These are phyloP conservation scores for Metacarcinus magister DNA, from an alignment of 2,888 invertebrate species.

Conservation along the genomic window DNA sequence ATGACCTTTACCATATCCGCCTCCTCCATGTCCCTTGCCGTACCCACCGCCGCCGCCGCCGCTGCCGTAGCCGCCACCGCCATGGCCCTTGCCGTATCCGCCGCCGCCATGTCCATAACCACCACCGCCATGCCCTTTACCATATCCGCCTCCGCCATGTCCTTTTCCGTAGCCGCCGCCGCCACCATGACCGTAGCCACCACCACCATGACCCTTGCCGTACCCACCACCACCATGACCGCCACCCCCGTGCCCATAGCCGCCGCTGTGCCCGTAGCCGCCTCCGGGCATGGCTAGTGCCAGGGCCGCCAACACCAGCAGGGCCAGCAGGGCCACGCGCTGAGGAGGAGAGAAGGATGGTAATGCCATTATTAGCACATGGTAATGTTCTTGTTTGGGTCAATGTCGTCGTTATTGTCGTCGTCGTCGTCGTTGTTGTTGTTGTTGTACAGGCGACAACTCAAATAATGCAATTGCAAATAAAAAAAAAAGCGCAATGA, in stretches of 20 bases:
- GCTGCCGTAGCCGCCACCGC: slow-evolving; percentile 43
- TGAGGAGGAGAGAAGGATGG: not conserved
- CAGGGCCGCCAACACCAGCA: slow-evolving; percentile 50
- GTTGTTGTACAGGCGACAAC: not conserved
- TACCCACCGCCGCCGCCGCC: not conserved
- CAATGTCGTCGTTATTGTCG: too few relatives aligned
- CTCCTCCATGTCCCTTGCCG: slow-evolving; percentile 26
- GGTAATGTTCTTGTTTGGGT: too few relatives aligned
- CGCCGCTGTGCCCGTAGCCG: slow-evolving; percentile 26
- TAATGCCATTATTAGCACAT: not conserved
- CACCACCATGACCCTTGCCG: slow-evolving; percentile 13
- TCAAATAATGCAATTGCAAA: too few relatives aligned
- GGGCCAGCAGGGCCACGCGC: slow-evolving; percentile 58
- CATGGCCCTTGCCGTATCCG: slow-evolving; percentile 47
- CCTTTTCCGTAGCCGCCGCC: slow-evolving; percentile 27
- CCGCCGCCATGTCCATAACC: slow-evolving; percentile 65
- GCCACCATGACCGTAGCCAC: not conserved
- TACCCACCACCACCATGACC: slow-evolving; percentile 1
- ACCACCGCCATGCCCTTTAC: slow-evolving; percentile 3
- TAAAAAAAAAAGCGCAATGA: too few relatives aligned
- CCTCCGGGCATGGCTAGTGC: slow-evolving; percentile 40
- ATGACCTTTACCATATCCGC: not conserved
- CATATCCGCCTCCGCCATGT: slow-evolving; percentile 55
- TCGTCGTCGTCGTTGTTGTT: not conserved
- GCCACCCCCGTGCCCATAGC: slow-evolving; percentile 22